These are phyloP conservation scores for Agrotis clavis DNA, from an alignment of 2,888 invertebrate genomes.

Conservation along the genomic window DNA sequence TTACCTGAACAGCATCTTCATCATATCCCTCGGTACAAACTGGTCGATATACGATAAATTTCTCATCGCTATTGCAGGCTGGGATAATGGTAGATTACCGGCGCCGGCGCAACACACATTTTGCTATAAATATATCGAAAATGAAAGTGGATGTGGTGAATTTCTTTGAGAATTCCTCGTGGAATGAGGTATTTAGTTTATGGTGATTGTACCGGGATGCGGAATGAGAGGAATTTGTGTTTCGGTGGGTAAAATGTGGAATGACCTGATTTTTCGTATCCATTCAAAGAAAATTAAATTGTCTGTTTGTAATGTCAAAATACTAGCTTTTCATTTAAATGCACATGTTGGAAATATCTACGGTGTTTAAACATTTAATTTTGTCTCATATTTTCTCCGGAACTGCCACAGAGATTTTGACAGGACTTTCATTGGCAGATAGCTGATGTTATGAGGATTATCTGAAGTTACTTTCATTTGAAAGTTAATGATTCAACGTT, in stretches of 20 bases:
- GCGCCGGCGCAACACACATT: slow-evolving; percentile 59
- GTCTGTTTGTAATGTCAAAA: no score
- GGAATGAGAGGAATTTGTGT: neutral
- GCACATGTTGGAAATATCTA: no score
- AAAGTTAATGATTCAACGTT: neutral
- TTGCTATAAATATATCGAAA: slow-evolving; percentile 63
- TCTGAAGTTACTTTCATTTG: no score
- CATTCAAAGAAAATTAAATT: no score
- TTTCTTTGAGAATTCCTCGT: slow-evolving; percentile 26
- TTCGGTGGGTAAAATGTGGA: neutral
- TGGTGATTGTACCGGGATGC: slow-evolving; percentile 4
- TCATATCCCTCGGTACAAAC: slow-evolving; percentile 52
- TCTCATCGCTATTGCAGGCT: slow-evolving; percentile 50
- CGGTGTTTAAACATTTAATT: no score
- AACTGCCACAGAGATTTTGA: no score
- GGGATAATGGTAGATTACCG: slow-evolving; percentile 60
- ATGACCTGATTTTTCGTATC: neutral
- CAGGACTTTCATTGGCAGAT: no score
- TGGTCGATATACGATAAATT: slow-evolving; percentile 59
- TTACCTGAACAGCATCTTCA: slow-evolving; percentile 59
- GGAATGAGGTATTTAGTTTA: slow-evolving; percentile 27
- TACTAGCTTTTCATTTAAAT: no score
- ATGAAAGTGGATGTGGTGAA: slow-evolving; percentile 53
- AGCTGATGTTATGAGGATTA: no score
- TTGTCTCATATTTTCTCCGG: no score